Evolutionary conservation across 92 coral and sea anemone species (phyloP).

Genomic region (Porites lobata): DNA sequence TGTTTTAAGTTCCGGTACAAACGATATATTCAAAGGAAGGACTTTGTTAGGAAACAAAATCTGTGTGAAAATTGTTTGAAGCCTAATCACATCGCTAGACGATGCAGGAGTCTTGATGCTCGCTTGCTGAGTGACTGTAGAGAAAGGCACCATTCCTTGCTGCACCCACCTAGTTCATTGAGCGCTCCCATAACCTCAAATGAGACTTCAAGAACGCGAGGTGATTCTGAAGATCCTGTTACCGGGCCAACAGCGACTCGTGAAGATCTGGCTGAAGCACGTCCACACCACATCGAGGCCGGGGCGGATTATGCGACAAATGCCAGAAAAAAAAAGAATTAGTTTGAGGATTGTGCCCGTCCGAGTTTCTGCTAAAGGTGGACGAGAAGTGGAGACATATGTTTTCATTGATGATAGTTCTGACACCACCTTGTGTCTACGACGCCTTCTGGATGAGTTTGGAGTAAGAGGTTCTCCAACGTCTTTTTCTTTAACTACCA

Average conservation of each 20-base stretch:
- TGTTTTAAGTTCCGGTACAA: too few relatives aligned
- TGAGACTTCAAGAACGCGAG: conserved; percentile 3
- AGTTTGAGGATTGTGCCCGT: conserved; percentile 64
- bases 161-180: conserved; percentile 28
- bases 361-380: conserved; percentile 17
- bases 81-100: too few relatives aligned
- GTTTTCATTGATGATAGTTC: conserved; percentile 60
- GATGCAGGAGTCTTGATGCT: too few relatives aligned
- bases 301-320: too few relatives aligned
- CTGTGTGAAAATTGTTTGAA: too few relatives aligned
- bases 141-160: not conserved
- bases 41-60: too few relatives aligned
- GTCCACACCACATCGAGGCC: too few relatives aligned
- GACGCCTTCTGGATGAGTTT: conserved; percentile 14
- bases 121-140: too few relatives aligned
- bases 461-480: conserved; percentile 29
- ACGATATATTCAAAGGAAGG: too few relatives aligned
- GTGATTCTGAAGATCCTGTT: not conserved
- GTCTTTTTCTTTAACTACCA: conserved; percentile 34
- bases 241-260: conserved; percentile 33
- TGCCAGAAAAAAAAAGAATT: not conserved
- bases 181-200: conserved; percentile 30
- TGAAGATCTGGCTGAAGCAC: not conserved
- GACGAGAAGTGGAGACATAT: conserved; percentile 37
- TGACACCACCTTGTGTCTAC: conserved; percentile 45